Base-by-base conservation (phyloP, 2,888 invertebrate species). In the Parelbella ahira region DNA sequence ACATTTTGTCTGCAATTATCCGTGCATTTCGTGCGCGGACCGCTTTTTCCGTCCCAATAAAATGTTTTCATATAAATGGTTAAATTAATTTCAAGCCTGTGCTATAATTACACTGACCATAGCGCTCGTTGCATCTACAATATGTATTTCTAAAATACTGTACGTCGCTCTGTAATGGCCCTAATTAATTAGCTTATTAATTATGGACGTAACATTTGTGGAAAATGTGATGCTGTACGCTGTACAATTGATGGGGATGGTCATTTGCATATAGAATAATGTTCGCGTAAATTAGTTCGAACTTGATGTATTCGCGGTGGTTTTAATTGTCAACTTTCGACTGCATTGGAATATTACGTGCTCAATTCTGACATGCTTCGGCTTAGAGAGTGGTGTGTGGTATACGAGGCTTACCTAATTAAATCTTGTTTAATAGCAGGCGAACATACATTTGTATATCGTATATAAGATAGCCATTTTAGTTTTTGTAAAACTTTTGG, bases 151-250 rank as follows among this genome's bases (percentile, higher is more conserved):
- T 59, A 60, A 63, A 63, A 60, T 58, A 44, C 44, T 48, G 48
- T 47, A 54, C 54, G 53, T 50, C 55, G 52, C 54, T 51, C 47
- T 48, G 49, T 56, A 56, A 58, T 58, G 51, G 53, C 54, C 47
- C 47, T 63, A 61, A 74, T 68, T 65, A 72, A 73, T 73, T 68
- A 65, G 54, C 60, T 62, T 63, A 66, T 74, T 68, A 68, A 68
- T 72, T 63, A 65, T 55, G 55, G 56, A 56, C 51, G 62, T 54
- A 63, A 68, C 68, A 65, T 63, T 65, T 69, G 70, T 47, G 51
- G 56, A 38, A 45, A 32, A 39, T 39, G 36, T 36, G 12, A 19
- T 10, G 25, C 11, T 39, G 32, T 39, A 45, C 43, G 32, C 30
- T 24, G 23, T 23, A 30, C 24, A 39, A 30, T 39, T 28, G 37